phyloP scores from a whole-genome alignment of 2,797 vertebrate genomes.

The Thunnus albacares region DNA sequence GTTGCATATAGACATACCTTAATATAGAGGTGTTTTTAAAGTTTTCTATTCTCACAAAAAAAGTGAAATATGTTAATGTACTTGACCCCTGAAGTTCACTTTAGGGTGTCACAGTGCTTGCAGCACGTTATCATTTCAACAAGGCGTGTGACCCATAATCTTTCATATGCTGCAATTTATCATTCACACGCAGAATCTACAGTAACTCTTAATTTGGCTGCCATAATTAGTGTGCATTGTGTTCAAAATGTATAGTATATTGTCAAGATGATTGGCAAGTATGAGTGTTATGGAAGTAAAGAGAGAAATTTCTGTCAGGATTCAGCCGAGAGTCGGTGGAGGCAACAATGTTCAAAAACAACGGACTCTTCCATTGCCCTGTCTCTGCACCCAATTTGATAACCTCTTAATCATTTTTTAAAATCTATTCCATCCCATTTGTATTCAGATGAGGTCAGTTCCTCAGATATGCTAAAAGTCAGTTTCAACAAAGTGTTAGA shows the following conservation, averaged over 20 bases:
- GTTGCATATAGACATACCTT: not conserved
- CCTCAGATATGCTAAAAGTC: conserved; percentile 43
- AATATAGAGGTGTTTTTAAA: no score
- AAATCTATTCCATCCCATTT: conserved; percentile 22
- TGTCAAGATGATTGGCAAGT: not conserved
- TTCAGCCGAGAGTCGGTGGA: no score
- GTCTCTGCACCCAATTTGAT: conserved; percentile 15
- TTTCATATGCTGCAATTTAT: not conserved
- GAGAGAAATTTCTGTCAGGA: not conserved
- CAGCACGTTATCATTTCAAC: not conserved
- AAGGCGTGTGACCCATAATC: not conserved
- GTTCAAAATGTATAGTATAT: not conserved
- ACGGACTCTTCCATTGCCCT: not conserved
- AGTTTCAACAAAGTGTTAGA: conserved; percentile 17
- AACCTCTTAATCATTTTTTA: conserved; percentile 4
- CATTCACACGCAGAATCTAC: not conserved
- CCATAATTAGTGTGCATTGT: conserved; percentile 1
- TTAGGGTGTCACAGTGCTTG: not conserved
- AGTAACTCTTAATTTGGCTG: not conserved
- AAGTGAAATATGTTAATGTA: not conserved
- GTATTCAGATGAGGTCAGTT: conserved; percentile 48
- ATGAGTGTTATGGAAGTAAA: not conserved
- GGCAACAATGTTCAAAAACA: not conserved
- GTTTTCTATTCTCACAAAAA: no score
- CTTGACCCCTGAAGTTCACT: not conserved